A percentile compares a stretch with the other conserved stretches of the same genome.
These are phyloP conservation scores for Phortica variegata DNA, from an alignment of 1,140 invertebrate species.

Conservation along the genomic window DNA sequence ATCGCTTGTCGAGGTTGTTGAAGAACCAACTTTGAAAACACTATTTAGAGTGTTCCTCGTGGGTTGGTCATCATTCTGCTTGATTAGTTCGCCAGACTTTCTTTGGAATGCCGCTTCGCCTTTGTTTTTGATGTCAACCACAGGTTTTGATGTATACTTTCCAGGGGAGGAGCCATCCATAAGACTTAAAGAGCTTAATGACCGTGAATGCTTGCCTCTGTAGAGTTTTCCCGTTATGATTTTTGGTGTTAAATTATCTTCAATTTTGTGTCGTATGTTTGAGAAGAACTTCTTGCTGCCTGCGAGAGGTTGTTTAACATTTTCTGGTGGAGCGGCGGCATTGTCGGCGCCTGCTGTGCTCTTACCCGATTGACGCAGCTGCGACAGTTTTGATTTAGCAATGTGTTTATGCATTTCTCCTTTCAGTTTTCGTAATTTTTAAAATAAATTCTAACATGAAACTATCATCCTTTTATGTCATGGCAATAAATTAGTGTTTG, in stretches of 20 bases:
- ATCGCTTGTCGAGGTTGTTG: slow-evolving; percentile 28
- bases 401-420: slow-evolving; percentile 51
- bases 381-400: slow-evolving; percentile 39
- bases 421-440: too few relatives aligned
- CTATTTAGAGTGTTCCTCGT: slow-evolving; percentile 9
- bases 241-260: slow-evolving; percentile 50
- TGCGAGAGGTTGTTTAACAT: slow-evolving; percentile 21
- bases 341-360: slow-evolving; percentile 18
- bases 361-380: too few relatives aligned
- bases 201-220: slow-evolving; percentile 45
- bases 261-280: slow-evolving; percentile 50
- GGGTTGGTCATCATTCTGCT: neutral
- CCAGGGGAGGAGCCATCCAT: slow-evolving; percentile 39
- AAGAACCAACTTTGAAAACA: too few relatives aligned
- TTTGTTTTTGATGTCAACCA: too few relatives aligned
- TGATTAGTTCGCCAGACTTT: neutral
- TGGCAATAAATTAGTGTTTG: too few relatives aligned
- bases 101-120: neutral
- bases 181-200: slow-evolving; percentile 37
- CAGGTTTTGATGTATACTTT: slow-evolving; percentile 38
- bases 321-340: slow-evolving; percentile 9
- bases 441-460: too few relatives aligned
- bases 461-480: too few relatives aligned
- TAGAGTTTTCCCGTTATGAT: slow-evolving; percentile 41
- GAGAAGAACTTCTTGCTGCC: slow-evolving; percentile 48